Base-by-base conservation (phyloP, 2,888 invertebrate genomes). In the Heliothis peltigera region DNA sequence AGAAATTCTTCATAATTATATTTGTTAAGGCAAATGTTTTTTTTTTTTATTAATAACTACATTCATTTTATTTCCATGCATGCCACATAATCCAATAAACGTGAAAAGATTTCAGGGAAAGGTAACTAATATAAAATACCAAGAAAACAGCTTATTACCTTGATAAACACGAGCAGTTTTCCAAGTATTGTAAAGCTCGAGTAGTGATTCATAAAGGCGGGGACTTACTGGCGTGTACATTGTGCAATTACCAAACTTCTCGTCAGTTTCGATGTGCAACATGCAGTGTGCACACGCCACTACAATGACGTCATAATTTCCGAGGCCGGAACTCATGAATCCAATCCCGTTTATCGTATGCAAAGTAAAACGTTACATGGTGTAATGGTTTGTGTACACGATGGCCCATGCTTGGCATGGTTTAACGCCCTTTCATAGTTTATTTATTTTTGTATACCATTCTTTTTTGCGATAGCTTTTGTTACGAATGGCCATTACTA, bases 261-360 rank as follows among this genome's bases (percentile, higher is more conserved):
- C 64, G 65, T 77, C 81, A 81, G 75, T 62, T 57, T 59, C 56
- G 61, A 77, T 73, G 68, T 62, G 57, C 80, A 76, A 42, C 48
- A 32, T 32, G 32, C 32, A 32, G 32, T 32, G 43, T 63, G 60
- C 70, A 65, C 81, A 65, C 75, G 81, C 79, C 49, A 81, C 65
- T 48, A 61, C 56, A 60, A 49, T 78, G 79, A 77, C 69, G 65
- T 77, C 81, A 81, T 77, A 66, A 78, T 81, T 76, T 61, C 67
- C 35, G 42, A 70, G 48, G 42, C 43, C 52, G 60, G 79, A 78
- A 77, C 78, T 64, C 60, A 65, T 80, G 70, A 69, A 69, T 67
- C 62, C 61, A 56, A 72, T 64, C 49, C 52, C 48, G 75, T 73
- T 74, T 73, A 73, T 74, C 65, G 79, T 63, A 74, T 59, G 61